A percentile compares a stretch with the other conserved stretches of the same genome.
phyloP scores from a whole-genome alignment of 2,113 vertebrate species.

The Apeltes quadracus region DNA sequence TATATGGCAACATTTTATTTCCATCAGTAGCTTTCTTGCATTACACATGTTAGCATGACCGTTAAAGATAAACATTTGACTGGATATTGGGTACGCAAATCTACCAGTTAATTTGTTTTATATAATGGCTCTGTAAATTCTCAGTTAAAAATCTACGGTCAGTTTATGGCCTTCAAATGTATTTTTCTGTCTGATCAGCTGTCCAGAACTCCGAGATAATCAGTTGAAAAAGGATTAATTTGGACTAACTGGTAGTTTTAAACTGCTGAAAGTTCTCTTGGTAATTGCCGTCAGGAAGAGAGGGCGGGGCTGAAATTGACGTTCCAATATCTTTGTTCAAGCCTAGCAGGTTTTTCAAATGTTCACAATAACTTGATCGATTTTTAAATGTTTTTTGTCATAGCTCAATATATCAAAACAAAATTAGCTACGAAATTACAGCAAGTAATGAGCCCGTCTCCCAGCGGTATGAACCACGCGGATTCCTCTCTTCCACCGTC shows the following conservation, averaged over 20 bases:
- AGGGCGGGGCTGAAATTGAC: not conserved
- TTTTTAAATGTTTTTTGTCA: not conserved
- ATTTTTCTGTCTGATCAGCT: conserved; percentile 3
- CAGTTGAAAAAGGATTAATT: not conserved
- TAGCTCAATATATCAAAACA: not conserved
- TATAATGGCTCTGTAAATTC: not conserved
- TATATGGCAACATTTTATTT: not conserved
- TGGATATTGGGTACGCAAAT: not conserved
- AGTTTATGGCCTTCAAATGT: not conserved
- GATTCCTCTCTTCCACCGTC: conserved; percentile 9
- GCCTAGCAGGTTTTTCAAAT: not conserved
- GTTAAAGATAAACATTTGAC: too few relatives aligned
- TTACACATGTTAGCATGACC: not conserved
- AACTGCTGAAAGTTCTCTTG: not conserved
- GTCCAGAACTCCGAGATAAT: not conserved
- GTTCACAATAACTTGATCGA: not conserved
- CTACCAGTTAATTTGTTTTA: not conserved
- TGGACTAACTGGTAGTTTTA: not conserved
- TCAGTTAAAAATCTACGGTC: not conserved
- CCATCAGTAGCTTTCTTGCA: not conserved
- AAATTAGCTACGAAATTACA: not conserved
- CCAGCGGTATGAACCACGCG: not conserved
- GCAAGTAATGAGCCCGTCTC: not conserved
- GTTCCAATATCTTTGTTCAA: not conserved
- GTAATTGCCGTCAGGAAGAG: not conserved